Evolutionary conservation across 2,113 vertebrate genomes (phyloP).

Genomic region (Chauna torquata): DNA sequence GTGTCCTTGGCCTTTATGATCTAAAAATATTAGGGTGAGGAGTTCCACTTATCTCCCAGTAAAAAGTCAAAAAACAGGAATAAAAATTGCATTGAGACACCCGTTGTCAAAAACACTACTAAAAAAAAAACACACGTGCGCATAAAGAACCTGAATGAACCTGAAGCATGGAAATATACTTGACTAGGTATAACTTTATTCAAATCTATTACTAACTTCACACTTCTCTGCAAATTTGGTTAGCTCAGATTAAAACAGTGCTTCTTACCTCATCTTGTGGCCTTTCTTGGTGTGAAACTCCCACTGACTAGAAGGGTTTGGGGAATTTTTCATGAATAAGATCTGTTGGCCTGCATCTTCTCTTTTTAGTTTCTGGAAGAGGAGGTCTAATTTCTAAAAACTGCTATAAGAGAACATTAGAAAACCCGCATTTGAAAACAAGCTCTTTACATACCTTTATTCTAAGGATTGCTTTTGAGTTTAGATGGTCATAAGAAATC

Average conservation of each 20-base stretch:
- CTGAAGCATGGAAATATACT: not conserved
- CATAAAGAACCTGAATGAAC: constrained; percentile 37
- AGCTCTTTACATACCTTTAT: not conserved
- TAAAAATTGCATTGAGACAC: not conserved
- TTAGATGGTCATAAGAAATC: not conserved
- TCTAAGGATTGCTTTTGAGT: not conserved
- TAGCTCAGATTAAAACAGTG: constrained; percentile 9
- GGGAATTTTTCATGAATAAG: constrained; percentile 39
- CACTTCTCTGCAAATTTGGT: constrained; percentile 20
- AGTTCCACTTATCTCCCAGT: not conserved
- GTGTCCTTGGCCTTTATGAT: not conserved
- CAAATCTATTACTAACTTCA: constrained; percentile 31
- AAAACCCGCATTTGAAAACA: not conserved
- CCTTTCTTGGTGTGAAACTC: constrained; percentile 64
- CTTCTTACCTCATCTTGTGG: constrained; percentile 47
- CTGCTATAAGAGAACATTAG: not conserved
- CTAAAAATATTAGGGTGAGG: constrained; percentile 32
- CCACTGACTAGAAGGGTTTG: constrained; percentile 41
- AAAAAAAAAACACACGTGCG: not conserved
- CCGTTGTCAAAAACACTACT: not conserved
- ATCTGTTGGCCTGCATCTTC: constrained; percentile 13
- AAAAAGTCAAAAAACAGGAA: not conserved
- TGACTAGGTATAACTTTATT: constrained; percentile 11
- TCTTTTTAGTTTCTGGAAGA: constrained; percentile 34
- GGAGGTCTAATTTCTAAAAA: constrained; percentile 49